These are phyloP conservation scores for Etheostoma cragini DNA, from an alignment of 2,113 vertebrate genomes.

Conservation along the genomic window DNA sequence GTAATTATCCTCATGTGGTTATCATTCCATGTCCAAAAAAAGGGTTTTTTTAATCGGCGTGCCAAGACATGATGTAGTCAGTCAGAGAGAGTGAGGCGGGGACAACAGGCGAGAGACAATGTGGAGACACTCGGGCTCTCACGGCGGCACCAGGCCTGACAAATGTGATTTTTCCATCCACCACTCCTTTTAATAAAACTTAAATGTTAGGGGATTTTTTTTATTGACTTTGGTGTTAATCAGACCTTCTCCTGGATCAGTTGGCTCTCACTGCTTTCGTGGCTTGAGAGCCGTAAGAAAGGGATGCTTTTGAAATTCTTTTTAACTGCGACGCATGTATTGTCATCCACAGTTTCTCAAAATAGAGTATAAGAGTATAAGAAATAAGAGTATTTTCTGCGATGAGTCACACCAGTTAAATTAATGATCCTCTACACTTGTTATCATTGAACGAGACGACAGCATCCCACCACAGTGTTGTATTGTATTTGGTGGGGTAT, in stretches of 20 bases:
- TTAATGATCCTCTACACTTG: background rate
- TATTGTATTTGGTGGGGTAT: no score
- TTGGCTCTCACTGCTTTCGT: constrained; percentile 18
- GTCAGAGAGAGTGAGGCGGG: constrained; percentile 22
- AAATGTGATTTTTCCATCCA: constrained; percentile 54
- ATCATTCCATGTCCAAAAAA: constrained; percentile 44
- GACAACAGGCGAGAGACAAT: constrained; percentile 31
- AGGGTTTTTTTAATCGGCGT: constrained; percentile 40
- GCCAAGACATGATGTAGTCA: constrained; percentile 65
- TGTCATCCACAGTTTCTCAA: constrained; percentile 19
- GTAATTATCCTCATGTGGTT: constrained; percentile 69
- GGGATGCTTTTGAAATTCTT: constrained; percentile 22
- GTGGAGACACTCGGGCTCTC: constrained; percentile 54
- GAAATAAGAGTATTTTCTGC: background rate
- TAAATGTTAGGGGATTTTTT: constrained; percentile 32
- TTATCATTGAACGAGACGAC: background rate
- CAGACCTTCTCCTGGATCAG: constrained; percentile 32
- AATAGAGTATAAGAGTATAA: constrained; percentile 5
- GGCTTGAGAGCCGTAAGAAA: background rate
- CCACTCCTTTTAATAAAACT: constrained; percentile 51
- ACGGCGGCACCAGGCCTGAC: constrained; percentile 50
- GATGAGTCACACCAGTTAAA: background rate
- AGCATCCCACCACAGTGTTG: background rate
- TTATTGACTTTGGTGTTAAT: constrained; percentile 52
- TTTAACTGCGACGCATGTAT: background rate